Evolutionary conservation across 2,113 vertebrate genomes (phyloP), one percentile per base, ranked within the genome.

Genomic region (Pteropus alecto): DNA sequence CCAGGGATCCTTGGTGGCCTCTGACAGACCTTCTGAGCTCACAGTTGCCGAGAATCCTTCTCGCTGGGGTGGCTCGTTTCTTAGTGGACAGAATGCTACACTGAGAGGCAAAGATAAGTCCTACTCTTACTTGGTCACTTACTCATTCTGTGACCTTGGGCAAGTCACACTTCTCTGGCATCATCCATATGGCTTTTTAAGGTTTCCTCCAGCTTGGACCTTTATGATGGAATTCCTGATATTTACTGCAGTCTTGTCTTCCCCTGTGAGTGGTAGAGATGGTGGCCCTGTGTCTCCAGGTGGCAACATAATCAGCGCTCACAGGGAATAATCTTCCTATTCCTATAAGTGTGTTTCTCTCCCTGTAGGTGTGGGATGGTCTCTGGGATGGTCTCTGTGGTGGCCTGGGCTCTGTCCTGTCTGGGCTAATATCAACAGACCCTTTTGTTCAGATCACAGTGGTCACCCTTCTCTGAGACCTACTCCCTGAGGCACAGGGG

Each of bases 21-120:
- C 93, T 94, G 77, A 35, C 28, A 82, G 90, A 56, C 67, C 77
- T 43, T 33, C 65, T 93, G 91, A 95, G 46, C 30, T 87, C 83
- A 26, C 22, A 67, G 51, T 88, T 68, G 93, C 56, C 77, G 46
- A 88, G 85, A 94, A 79, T 79, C 41, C 46, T 85, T 88, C 86
- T 61, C 51, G 68, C 38, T 16, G 46, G 76, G 73, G 28, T 3
- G 28, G 54, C 26, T 81, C 65, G 58, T 73, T 12, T 76, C 3
- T 33, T 54, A 86, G 33, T 68, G 61, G n/a, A 22, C 41, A 68
- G 73, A 81, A 35, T 58, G 63, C n/a, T 28, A 60, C n/a, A 51
- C 8, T 1, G 9, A 85, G 60, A 48, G 63, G 28, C 33, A 89
- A 83, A 51, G 46, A 54, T 21, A 85, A 43, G 82, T 13, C 56